phyloP scores from a whole-genome alignment of 2,888 invertebrate species.

The Microchrysa polita region DNA sequence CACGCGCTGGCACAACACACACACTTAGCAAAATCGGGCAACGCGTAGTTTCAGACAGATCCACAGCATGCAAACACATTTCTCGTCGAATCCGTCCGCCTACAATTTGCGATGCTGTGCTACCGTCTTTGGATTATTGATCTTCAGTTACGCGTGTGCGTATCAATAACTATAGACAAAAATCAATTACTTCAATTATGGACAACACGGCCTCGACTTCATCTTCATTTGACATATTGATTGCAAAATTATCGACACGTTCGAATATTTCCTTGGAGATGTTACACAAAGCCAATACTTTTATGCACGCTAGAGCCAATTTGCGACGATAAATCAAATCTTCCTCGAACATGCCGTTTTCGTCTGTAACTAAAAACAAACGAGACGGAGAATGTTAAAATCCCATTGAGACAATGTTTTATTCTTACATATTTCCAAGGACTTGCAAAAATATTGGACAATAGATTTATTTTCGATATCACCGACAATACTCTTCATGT shows the following conservation, averaged over 20 bases:
- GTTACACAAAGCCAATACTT: conserved; percentile 16
- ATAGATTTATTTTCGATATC: neutral
- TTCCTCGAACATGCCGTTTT: conserved; percentile 3
- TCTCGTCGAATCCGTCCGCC: too few relatives aligned
- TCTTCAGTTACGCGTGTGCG: too few relatives aligned
- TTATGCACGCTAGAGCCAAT: conserved; percentile 16
- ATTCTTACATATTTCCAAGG: conserved; percentile 13
- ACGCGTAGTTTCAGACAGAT: too few relatives aligned
- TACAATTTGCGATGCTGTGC: too few relatives aligned
- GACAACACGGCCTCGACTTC: neutral
- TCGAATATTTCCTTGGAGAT: neutral
- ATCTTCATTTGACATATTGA: neutral
- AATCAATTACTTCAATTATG: conserved; percentile 35
- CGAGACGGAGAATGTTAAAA: too few relatives aligned
- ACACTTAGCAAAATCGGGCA: too few relatives aligned
- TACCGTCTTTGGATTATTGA: too few relatives aligned
- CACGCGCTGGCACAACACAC: too few relatives aligned
- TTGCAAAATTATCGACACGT: conserved; percentile 10
- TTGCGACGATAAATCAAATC: conserved; percentile 15
- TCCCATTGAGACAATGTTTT: too few relatives aligned
- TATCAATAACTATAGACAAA: too few relatives aligned
- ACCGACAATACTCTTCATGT: neutral
- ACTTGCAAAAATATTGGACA: conserved; percentile 8
- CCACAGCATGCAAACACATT: too few relatives aligned
- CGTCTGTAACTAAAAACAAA: conserved; percentile 10